These are phyloP conservation scores for Toxotes lorentzi DNA, from an alignment of 2,797 vertebrate species.

Conservation along the genomic window DNA sequence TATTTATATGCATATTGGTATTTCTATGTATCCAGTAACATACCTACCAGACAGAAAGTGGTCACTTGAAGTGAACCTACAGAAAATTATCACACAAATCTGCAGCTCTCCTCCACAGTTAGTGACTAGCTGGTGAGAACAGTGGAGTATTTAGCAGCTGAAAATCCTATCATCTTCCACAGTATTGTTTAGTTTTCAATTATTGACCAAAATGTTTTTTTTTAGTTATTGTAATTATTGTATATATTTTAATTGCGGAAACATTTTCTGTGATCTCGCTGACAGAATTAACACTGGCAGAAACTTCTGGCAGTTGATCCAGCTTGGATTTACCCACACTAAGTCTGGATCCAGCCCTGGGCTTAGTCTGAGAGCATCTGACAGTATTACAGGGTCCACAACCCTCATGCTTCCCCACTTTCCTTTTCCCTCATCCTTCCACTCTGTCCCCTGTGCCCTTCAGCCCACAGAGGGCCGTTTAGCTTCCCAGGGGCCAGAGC, in stretches of 20 bases:
- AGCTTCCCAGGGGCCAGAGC: constrained; percentile 74
- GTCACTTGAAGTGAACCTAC: background rate
- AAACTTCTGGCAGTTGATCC: constrained; percentile 33
- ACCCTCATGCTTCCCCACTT: constrained; percentile 14
- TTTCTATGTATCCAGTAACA: background rate
- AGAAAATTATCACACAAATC: background rate
- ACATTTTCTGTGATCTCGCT: background rate
- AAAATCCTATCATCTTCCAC: background rate
- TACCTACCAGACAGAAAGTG: background rate
- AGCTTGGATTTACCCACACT: constrained; percentile 15
- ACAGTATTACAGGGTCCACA: constrained; percentile 42
- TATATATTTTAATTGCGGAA: background rate
- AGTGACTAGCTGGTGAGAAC: background rate
- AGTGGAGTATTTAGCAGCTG: background rate
- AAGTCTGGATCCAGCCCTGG: constrained; percentile 23
- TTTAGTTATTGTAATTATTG: background rate
- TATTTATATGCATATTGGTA: background rate
- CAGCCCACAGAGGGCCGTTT: constrained; percentile 75
- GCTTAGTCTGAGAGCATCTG: constrained; percentile 36
- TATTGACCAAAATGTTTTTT: background rate
- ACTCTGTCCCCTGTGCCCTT: constrained; percentile 56
- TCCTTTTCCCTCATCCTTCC: constrained; percentile 36
- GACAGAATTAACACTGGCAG: constrained; percentile 18
- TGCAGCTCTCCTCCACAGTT: background rate
- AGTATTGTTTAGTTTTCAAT: background rate